These are phyloP conservation scores for Cynoglossus semilaevis DNA, from an alignment of 2,113 vertebrate species.

Conservation along the genomic window DNA sequence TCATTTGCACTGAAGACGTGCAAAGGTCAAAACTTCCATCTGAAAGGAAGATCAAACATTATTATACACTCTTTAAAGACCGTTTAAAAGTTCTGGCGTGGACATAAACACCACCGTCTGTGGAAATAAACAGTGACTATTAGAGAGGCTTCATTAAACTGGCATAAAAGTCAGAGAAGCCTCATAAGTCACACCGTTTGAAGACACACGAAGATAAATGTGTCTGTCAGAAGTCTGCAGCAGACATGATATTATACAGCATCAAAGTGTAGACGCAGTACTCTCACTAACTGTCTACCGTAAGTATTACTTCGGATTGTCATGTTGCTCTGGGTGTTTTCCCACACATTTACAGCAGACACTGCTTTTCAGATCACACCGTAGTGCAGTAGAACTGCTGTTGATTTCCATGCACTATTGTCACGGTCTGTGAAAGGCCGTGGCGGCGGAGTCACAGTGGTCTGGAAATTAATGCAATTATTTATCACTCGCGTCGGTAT, in stretches of 20 bases:
- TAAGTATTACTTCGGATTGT: background rate
- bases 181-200: constrained; percentile 10
- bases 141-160: constrained; percentile 41
- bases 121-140: constrained; percentile 28
- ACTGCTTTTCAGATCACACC: background rate
- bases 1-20: constrained; percentile 8
- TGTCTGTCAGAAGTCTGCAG: constrained; percentile 11
- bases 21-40: constrained; percentile 38
- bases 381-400: too few relatives aligned
- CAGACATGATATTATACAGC: constrained; percentile 7
- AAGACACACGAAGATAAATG: constrained; percentile 18
- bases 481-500: constrained; percentile 66
- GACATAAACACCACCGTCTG: constrained; percentile 38
- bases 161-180: constrained; percentile 26
- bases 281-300: background rate
- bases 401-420: too few relatives aligned
- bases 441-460: constrained; percentile 54
- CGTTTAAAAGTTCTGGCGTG: constrained; percentile 23
- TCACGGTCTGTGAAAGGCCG: constrained; percentile 40
- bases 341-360: too few relatives aligned
- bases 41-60: constrained; percentile 5
- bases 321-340: too few relatives aligned
- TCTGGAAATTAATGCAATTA: constrained; percentile 71
- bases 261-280: background rate
- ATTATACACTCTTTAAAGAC: constrained; percentile 15